Base-by-base conservation (phyloP, 2,888 invertebrate genomes). In the Catocala sponsa region DNA sequence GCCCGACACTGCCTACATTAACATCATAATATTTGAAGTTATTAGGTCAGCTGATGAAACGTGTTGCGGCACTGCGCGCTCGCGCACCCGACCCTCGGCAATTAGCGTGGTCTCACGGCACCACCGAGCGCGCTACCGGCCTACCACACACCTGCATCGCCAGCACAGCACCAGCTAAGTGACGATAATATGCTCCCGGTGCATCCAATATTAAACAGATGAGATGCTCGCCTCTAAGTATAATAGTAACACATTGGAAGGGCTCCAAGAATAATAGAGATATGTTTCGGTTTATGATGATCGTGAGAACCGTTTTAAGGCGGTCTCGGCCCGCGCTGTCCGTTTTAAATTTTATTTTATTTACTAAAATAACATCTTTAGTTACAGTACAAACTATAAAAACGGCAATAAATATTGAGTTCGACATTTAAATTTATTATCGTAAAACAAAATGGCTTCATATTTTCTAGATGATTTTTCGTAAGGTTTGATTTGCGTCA, bases 21-120 rank as follows among this genome's bases (percentile, higher is more conserved):
- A 88, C 90, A 89, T 88, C 90, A 90, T 89, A 90, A 91, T 89
- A 89, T 88, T 85, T 85, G 84, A 90, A 90, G 87, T 89, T 91
- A 91, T 88, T 91, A 87, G 92, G 91, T 89, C 90, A 88, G 74
- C 86, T 87, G 89, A 84, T 85, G 89, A 89, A 91, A 89, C 86
- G 70, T 73, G 82, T 81, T 82, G 83, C 83, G 74, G 79, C 84
- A 80, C 72, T 46, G 6, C 70, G 69, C 65, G 61, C 71, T 57
- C 52, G 68, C 69, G 66, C 72, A 74, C 2, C 74, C 63, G 6
- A 44, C 65, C 33, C 58, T 60, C 69, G 70, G 59, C 74, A 74
- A 79, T 78, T 72, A 76, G 46, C 57, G 63, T 63, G 49, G 62
- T 57, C 55, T 52, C 47, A 13, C 13, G 32, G 55, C 53, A 47